These are phyloP conservation scores for Thymelicus sylvestris DNA, from an alignment of 2,888 invertebrate species.

Conservation along the genomic window DNA sequence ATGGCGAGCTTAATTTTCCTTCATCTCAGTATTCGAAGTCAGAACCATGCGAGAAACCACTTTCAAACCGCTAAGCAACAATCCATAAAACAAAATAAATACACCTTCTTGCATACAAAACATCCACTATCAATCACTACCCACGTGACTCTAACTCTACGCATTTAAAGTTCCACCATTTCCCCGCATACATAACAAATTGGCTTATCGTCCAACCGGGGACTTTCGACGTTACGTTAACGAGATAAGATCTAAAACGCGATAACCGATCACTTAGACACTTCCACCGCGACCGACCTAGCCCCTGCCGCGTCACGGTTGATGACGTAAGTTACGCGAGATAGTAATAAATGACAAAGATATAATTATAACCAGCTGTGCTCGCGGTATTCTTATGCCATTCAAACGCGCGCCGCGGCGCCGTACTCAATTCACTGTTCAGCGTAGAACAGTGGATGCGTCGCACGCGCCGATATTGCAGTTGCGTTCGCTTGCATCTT, in stretches of 20 bases:
- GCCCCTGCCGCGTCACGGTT: slow-evolving; percentile 12
- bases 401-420: not conserved
- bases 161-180: not conserved
- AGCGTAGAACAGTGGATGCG: not conserved
- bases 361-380: slow-evolving; percentile 10
- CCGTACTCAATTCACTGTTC: not conserved
- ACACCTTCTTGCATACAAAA: no score
- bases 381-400: not conserved
- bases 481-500: no score
- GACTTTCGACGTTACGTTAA: not conserved
- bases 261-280: not conserved
- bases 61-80: no score
- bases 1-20: no score
- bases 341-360: slow-evolving; percentile 17
- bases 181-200: not conserved
- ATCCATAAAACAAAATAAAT: no score
- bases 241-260: slow-evolving; percentile 1
- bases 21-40: no score
- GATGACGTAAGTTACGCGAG: slow-evolving; percentile 13
- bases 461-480: no score
- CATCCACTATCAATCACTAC: no score
- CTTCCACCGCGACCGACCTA: slow-evolving; percentile 13
- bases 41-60: no score
- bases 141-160: not conserved
- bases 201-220: not conserved